A percentile compares a stretch with the other conserved stretches of the same genome.
These are phyloP conservation scores for Caenorhabditis sp. DNA, from an alignment of 2,888 invertebrate genomes.

Conservation along the genomic window DNA sequence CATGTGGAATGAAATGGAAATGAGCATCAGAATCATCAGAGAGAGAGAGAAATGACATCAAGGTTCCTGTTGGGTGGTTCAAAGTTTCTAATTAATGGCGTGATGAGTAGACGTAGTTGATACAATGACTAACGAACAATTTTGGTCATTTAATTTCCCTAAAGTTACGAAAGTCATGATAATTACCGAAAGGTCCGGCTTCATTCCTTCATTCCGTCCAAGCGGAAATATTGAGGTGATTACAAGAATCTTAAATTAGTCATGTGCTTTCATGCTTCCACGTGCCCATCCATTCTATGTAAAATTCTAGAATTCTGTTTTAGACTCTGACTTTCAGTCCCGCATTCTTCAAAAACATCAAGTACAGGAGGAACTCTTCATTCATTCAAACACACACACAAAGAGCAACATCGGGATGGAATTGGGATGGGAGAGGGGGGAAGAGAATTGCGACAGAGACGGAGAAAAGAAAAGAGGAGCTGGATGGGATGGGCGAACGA, in stretches of 20 bases:
- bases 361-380: constrained; percentile 51
- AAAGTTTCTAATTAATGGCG: constrained; percentile 29
- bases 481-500: neutral
- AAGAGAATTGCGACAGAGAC: constrained; percentile 18
- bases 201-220: too few relatives aligned
- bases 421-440: too few relatives aligned
- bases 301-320: too few relatives aligned
- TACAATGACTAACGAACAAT: constrained; percentile 42
- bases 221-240: constrained; percentile 32
- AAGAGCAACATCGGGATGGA: constrained; percentile 32
- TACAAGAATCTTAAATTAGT: constrained; percentile 3
- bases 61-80: constrained; percentile 16
- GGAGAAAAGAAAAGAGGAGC: neutral
- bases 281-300: neutral
- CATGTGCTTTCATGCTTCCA: neutral
- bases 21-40: too few relatives aligned
- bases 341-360: neutral
- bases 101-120: constrained; percentile 16
- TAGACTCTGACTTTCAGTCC: neutral
- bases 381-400: constrained; percentile 58
- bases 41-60: constrained; percentile 60
- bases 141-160: too few relatives aligned
- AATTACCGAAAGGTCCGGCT: constrained; percentile 24
- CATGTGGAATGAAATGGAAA: constrained; percentile 6
- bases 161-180: too few relatives aligned